Evolutionary conservation across 1,140 invertebrate species (phyloP).

Genomic region (Aphaenogaster rudis): DNA sequence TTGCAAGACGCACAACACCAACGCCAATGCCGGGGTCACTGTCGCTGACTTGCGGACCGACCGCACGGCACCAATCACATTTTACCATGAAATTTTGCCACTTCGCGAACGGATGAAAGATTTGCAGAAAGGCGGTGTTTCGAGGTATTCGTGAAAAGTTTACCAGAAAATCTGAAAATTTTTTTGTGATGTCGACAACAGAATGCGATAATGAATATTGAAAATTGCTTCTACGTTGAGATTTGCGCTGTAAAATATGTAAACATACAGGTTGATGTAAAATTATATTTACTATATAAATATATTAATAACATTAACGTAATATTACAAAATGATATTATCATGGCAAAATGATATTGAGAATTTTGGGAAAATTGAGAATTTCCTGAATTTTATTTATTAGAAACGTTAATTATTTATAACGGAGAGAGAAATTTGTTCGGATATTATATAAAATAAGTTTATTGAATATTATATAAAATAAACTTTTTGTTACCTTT

Average conservation of each 20-base stretch:
- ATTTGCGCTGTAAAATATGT: neutral
- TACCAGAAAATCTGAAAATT: neutral
- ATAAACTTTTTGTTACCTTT: neutral
- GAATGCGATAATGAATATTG: neutral
- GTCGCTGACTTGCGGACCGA: slow-evolving; percentile 43
- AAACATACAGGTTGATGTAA: neutral
- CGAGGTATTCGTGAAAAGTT: neutral
- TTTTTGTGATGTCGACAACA: no score
- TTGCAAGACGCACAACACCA: slow-evolving; percentile 47
- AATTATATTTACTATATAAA: neutral
- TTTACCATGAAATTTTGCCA: slow-evolving; percentile 53
- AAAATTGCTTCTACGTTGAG: neutral
- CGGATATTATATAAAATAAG: neutral
- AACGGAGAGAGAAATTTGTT: neutral
- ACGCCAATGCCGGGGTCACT: slow-evolving; percentile 13
- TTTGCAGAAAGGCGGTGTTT: neutral
- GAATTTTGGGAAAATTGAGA: neutral
- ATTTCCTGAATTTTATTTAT: neutral
- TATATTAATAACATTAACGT: neutral
- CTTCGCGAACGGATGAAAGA: slow-evolving; percentile 24
- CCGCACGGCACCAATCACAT: slow-evolving; percentile 29
- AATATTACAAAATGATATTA: neutral
- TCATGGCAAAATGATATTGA: neutral
- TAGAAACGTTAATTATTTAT: neutral
- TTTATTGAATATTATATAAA: neutral